Percentiles rank a stretch among this genome's conserved stretches.
Evolutionary conservation across 2,113 vertebrate species (phyloP).

Genomic region (Pygoscelis adeliae): DNA sequence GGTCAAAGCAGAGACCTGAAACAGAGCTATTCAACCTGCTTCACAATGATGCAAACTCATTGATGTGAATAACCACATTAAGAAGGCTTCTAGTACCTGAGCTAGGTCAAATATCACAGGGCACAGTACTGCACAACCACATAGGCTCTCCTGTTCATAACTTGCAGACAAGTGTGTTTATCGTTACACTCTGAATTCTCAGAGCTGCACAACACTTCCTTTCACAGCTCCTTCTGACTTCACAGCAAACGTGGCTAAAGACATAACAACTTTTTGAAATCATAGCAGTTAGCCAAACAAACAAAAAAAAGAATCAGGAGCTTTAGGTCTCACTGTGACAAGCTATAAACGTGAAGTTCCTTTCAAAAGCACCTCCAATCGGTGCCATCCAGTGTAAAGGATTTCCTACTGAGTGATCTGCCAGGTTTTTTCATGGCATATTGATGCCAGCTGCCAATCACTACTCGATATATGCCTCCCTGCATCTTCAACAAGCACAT

Average conservation of each 20-base stretch:
- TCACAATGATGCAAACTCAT: background rate
- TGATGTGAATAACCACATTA: background rate
- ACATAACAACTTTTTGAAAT: background rate
- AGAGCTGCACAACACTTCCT: background rate
- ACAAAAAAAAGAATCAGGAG: background rate
- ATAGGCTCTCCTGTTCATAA: background rate
- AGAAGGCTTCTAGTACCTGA: background rate
- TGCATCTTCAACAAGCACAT: background rate
- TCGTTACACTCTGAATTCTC: background rate
- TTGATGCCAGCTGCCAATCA: background rate
- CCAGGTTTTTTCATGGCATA: background rate
- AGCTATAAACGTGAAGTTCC: background rate
- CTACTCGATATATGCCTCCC: background rate
- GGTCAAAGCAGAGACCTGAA: background rate
- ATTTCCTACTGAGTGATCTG: background rate
- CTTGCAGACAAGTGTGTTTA: background rate
- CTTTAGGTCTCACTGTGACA: background rate
- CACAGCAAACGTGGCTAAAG: background rate
- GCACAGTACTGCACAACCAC: background rate
- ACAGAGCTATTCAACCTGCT: background rate
- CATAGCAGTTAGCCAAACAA: background rate
- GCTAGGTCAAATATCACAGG: background rate
- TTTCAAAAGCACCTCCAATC: background rate
- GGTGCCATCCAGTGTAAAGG: background rate
- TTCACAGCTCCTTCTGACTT: background rate